phyloP scores from a whole-genome alignment of 2,113 vertebrate species.

The Setophaga kirtlandii region DNA sequence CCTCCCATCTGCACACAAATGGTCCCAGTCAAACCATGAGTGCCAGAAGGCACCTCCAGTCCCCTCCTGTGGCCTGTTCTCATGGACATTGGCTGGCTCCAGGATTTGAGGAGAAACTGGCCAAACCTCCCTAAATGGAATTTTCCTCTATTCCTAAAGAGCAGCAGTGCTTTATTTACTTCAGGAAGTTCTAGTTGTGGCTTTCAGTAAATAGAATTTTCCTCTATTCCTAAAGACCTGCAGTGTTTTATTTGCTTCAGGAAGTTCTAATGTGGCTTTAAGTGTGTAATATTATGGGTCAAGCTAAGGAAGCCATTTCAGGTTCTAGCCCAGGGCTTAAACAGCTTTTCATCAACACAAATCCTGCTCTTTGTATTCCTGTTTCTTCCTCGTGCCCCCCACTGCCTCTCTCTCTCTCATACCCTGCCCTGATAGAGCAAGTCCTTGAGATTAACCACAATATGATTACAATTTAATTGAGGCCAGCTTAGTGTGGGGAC shows the following conservation, averaged over 20 bases:
- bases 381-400: background rate
- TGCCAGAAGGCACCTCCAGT: background rate
- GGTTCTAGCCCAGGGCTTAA: too few species aligned
- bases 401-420: background rate
- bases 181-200: background rate
- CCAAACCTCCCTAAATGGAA: background rate
- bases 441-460: slow-evolving; percentile 61
- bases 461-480: slow-evolving; percentile 73
- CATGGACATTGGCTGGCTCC: background rate
- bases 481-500: slow-evolving; percentile 58
- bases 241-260: too few species aligned
- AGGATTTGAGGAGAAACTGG: background rate
- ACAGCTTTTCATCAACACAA: too few species aligned
- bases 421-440: background rate
- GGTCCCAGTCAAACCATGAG: background rate
- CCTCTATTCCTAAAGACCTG: too few species aligned
- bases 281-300: too few species aligned
- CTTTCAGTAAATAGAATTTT: background rate
- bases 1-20: background rate
- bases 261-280: too few species aligned
- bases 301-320: too few species aligned
- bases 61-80: background rate
- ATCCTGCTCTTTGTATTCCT: background rate
- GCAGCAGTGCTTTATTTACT: background rate
- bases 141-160: background rate